A percentile compares a stretch with the other conserved stretches of the same genome.
phyloP scores from a whole-genome alignment of 2,797 vertebrate species.

The Caiman crocodilus region DNA sequence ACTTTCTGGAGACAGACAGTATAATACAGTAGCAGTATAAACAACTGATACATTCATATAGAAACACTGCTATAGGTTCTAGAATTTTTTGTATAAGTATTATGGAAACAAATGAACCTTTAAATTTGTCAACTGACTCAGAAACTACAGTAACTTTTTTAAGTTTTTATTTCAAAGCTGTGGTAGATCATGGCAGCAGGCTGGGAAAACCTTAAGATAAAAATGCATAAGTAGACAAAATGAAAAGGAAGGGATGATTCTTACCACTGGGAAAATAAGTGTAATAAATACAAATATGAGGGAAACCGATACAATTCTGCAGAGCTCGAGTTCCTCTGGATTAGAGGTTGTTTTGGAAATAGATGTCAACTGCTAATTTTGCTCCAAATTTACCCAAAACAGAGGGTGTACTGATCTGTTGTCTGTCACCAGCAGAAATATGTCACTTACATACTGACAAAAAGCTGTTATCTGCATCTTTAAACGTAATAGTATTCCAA shows the following conservation, averaged over 20 bases:
- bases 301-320: not conserved
- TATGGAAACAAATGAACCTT: conserved; percentile 18
- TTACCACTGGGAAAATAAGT: not conserved
- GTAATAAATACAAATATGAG: not conserved
- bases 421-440: not conserved
- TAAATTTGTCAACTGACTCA: conserved; percentile 28
- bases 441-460: not conserved
- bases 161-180: conserved; percentile 18
- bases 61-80: not conserved
- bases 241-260: conserved; percentile 4
- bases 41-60: not conserved
- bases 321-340: not conserved
- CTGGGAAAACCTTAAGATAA: conserved; percentile 38
- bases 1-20: not conserved
- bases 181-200: not conserved
- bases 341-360: not conserved
- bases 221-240: conserved; percentile 31
- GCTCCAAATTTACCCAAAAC: not conserved
- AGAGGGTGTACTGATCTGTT: not conserved
- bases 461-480: not conserved
- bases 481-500: not conserved
- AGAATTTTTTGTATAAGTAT: not conserved
- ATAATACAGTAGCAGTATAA: not conserved
- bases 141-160: conserved; percentile 35
- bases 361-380: not conserved